Evolutionary conservation across 2,797 vertebrate species (phyloP).

Genomic region (Lithobates pipiens): DNA sequence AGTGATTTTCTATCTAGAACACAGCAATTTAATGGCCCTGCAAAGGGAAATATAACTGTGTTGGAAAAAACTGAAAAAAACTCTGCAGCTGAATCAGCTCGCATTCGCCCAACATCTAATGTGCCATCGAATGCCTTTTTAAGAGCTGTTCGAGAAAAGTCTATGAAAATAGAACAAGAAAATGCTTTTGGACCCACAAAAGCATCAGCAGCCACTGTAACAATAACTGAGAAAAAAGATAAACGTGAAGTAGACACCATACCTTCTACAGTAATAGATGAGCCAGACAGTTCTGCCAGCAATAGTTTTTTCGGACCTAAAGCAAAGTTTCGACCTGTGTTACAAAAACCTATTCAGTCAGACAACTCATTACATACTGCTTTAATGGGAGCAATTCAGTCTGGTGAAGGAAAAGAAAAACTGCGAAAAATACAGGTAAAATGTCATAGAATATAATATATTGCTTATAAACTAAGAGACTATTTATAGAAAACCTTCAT

Average conservation of each 20-base stretch:
- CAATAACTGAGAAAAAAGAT: slow-evolving; percentile 64
- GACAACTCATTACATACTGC: slow-evolving; percentile 86
- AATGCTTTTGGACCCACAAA: neutral
- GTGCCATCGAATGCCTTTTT: neutral
- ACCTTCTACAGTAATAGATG: slow-evolving; percentile 51
- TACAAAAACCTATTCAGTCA: slow-evolving; percentile 82
- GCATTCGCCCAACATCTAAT: slow-evolving; percentile 37
- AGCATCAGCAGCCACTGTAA: neutral
- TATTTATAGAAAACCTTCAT: no score
- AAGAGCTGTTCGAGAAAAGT: slow-evolving; percentile 60
- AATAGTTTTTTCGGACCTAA: slow-evolving; percentile 88
- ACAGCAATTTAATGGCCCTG: slow-evolving; percentile 57
- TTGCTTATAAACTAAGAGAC: no score
- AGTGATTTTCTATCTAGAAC: slow-evolving; percentile 22
- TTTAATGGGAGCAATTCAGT: slow-evolving; percentile 95
- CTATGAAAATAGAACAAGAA: slow-evolving; percentile 21
- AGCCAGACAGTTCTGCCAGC: slow-evolving; percentile 65
- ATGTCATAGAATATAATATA: neutral
- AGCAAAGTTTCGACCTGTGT: slow-evolving; percentile 88
- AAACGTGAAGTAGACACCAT: slow-evolving; percentile 65
- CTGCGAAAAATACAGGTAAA: slow-evolving; percentile 93
- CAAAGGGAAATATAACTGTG: slow-evolving; percentile 57
- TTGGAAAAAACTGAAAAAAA: slow-evolving; percentile 47
- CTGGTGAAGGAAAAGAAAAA: slow-evolving; percentile 80
- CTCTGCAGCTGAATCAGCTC: neutral